Evolutionary conservation across 2,888 invertebrate genomes (phyloP), one percentile per base, ranked within the genome.

Genomic region (Ganaspis brasiliensis): DNA sequence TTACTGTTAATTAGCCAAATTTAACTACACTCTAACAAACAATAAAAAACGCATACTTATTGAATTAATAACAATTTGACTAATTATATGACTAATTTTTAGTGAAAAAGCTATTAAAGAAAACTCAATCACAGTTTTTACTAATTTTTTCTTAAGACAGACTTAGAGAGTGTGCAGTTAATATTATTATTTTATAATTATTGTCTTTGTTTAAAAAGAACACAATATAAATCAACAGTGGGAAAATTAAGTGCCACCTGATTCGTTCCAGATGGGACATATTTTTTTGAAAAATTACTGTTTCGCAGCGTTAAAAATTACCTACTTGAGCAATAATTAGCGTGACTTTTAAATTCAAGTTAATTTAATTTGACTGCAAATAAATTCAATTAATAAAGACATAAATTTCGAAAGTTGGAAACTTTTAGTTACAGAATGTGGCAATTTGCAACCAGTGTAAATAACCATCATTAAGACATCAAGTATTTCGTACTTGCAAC

Each of bases 161-260:
- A n/a, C n/a, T n/a, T n/a, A n/a, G n/a, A n/a, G n/a, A n/a, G n/a
- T n/a, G n/a, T n/a, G n/a, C n/a, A n/a, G n/a, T n/a, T n/a, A n/a
- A n/a, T n/a, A n/a, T n/a, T n/a, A n/a, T n/a, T n/a, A n/a, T n/a
- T n/a, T n/a, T n/a, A n/a, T n/a, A n/a, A n/a, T n/a, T n/a, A n/a
- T n/a, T n/a, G n/a, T n/a, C n/a, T n/a, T n/a, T n/a, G n/a, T n/a
- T n/a, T n/a, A n/a, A n/a, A n/a, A n/a, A n/a, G n/a, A n/a, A n/a
- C n/a, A n/a, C n/a, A n/a, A n/a, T n/a, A n/a, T 82, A 77, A 76
- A 73, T 74, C 31, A 4, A 35, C 35, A 6, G 5, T 6, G 35
- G 35, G 35, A n/a, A 35, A 35, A 35, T 78, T 74, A 76, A 61
- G 16, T 67, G 57, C 21, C 12, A 77, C 74, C 35, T 59, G 63